These are phyloP conservation scores for Parus major DNA, from an alignment of 2,113 vertebrate species.

Conservation along the genomic window DNA sequence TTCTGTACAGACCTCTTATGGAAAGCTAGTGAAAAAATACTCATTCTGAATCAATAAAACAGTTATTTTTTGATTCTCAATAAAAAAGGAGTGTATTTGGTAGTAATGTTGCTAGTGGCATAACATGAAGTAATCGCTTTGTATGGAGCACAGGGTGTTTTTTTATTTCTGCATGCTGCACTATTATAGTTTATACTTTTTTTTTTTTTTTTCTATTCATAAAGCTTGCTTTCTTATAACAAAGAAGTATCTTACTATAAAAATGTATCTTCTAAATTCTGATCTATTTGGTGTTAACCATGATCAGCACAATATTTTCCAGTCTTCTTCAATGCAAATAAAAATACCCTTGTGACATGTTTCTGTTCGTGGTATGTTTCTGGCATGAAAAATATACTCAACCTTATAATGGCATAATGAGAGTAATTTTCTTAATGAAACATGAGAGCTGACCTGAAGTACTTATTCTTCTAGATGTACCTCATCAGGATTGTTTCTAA, in stretches of 20 bases:
- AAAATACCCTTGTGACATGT: background rate
- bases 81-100: background rate
- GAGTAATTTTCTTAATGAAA: background rate
- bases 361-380: too few species aligned
- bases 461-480: background rate
- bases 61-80: background rate
- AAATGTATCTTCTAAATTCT: background rate
- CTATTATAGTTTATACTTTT: background rate
- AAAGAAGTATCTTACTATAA: background rate
- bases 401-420: background rate
- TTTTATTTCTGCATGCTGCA: background rate
- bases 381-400: background rate
- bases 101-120: background rate
- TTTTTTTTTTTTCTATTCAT: background rate
- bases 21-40: background rate
- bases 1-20: background rate
- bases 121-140: background rate
- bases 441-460: background rate
- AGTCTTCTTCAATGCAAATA: background rate
- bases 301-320: background rate
- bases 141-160: background rate
- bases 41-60: background rate
- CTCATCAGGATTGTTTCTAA: background rate
- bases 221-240: background rate
- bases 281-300: background rate